Percentiles rank a stretch among this genome's conserved stretches.
phyloP scores from a whole-genome alignment of 1,140 invertebrate species.

The Drosophila elegans region DNA sequence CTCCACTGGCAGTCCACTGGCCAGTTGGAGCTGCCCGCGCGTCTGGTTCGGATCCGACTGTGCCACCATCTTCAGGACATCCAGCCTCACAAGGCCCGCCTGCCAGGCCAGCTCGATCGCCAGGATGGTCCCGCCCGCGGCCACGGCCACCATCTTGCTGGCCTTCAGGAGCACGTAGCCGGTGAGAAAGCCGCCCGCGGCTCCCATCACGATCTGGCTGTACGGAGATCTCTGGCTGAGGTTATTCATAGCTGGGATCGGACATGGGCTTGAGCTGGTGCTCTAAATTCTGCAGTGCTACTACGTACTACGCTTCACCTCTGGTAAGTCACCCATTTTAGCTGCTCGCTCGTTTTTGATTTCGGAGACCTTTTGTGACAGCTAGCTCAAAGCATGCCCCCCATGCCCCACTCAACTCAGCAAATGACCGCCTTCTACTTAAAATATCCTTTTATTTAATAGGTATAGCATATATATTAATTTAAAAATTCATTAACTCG shows the following conservation, averaged over 20 bases:
- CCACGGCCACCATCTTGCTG: slow-evolving; percentile 46
- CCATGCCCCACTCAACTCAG: slow-evolving; percentile 7
- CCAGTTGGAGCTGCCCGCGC: neutral
- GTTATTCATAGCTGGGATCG: slow-evolving; percentile 21
- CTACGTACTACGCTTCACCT: slow-evolving; percentile 43
- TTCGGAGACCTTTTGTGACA: slow-evolving; percentile 24
- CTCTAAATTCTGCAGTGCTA: neutral
- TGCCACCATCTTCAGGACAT: neutral
- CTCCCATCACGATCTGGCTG: slow-evolving; percentile 45
- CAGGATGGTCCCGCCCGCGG: slow-evolving; percentile 26
- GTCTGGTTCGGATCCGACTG: neutral
- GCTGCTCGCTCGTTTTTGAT: slow-evolving; percentile 13
- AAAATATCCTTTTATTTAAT: slow-evolving; percentile 15
- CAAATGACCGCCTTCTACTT: slow-evolving; percentile 19
- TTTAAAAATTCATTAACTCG: neutral
- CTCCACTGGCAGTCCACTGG: neutral
- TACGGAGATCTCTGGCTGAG: slow-evolving; percentile 42
- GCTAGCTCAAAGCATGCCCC: slow-evolving; percentile 28
- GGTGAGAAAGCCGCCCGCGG: slow-evolving; percentile 29
- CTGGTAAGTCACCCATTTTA: slow-evolving; percentile 25
- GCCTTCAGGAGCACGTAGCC: slow-evolving; percentile 40
- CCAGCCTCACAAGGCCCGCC: slow-evolving; percentile 15
- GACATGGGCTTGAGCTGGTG: neutral
- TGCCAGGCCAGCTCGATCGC: slow-evolving; percentile 30
- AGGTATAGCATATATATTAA: neutral